Conservation (phyloP, 1,140 invertebrate species). For the Drosophila kanapiae region DNA sequence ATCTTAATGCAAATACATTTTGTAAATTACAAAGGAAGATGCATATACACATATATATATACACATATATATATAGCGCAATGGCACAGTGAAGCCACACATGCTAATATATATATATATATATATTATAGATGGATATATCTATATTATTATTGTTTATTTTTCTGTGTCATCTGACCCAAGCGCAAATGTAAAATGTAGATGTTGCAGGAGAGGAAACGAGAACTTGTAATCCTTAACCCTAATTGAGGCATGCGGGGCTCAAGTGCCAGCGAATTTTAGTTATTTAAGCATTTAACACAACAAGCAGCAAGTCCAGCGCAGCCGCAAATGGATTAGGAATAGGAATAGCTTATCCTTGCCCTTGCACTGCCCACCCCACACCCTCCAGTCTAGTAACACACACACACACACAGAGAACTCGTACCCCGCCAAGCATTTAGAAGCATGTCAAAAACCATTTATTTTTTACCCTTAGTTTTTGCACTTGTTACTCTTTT, state of each 20-base stretch:
- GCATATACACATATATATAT: slow-evolving; percentile 47
- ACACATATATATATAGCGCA: slow-evolving; percentile 16
- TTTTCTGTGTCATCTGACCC: slow-evolving; percentile 42
- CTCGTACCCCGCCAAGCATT: slow-evolving; percentile 65
- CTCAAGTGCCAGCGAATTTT: slow-evolving; percentile 74
- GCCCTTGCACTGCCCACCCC: slow-evolving; percentile 44
- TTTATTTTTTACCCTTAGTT: slow-evolving; percentile 58
- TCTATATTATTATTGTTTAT: slow-evolving; percentile 36
- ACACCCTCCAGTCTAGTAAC: slow-evolving; percentile 24
- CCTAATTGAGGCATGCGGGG: slow-evolving; percentile 62
- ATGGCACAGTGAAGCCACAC: slow-evolving; percentile 24
- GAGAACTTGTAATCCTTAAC: slow-evolving; percentile 57
- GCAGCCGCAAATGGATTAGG: slow-evolving; percentile 30
- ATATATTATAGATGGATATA: slow-evolving; percentile 20
- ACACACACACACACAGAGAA: slow-evolving; percentile 10
- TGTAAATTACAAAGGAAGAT: slow-evolving; percentile 59
- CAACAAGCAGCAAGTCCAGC: slow-evolving; percentile 42
- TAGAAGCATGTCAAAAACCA: slow-evolving; percentile 59
- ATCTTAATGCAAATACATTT: slow-evolving; percentile 70
- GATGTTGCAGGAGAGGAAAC: slow-evolving; percentile 49
- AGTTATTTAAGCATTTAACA: slow-evolving; percentile 76
- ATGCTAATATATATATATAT: slow-evolving; percentile 4
- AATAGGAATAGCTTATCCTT: slow-evolving; percentile 11
- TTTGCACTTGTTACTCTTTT: slow-evolving; percentile 70
- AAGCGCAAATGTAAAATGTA: slow-evolving; percentile 53